Base-by-base conservation (phyloP, 2,888 invertebrate genomes). In the Hesperia comma region DNA sequence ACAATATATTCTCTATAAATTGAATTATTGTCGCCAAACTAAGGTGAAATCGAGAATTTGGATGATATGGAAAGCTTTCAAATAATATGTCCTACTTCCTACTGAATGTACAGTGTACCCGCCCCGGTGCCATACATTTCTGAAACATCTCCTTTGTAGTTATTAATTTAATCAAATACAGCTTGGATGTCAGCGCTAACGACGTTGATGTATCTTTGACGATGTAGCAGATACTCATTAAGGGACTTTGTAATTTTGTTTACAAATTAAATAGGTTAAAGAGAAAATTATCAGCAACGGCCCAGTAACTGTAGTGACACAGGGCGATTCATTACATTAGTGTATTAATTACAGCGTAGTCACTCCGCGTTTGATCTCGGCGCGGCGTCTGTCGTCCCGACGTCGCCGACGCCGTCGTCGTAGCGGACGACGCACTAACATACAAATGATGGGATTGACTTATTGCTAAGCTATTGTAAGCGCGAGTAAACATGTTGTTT, bases 121-220 rank as follows among this genome's bases (percentile, higher is more conserved):
- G n/a, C n/a, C n/a, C n/a, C n/a, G n/a, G n/a, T n/a, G n/a, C n/a
- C n/a, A n/a, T n/a, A n/a, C n/a, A n/a, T n/a, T n/a, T n/a, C n/a
- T n/a, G n/a, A n/a, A n/a, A n/a, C n/a, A n/a, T n/a, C n/a, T n/a
- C n/a, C n/a, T 46, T 46, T 1, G 43, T 2, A 49, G 17, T 49
- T 49, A 49, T 49, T 46, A 19, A 49, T 49, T 17, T 4, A 49
- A 49, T 49, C 19, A 19, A n/a, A 49, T 8, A 49, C 19, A 49
- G 19, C 12, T 49, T 49, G 19, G 8, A 10, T 19, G 17, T 19
- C 49, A 12, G 19, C 19, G 17, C 49, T 49, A 19, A 19, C 49
- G 49, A 17, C 19, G 10, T 49, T 49, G 17, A 19, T 49, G 17
- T 19, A 49, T 49, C 49, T 49, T 43, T 49, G 19, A 19, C 12